Evolutionary conservation across 2,797 vertebrate species (phyloP), one percentile per base, ranked within the genome.

Genomic region (Chiroxiphia lanceolata): DNA sequence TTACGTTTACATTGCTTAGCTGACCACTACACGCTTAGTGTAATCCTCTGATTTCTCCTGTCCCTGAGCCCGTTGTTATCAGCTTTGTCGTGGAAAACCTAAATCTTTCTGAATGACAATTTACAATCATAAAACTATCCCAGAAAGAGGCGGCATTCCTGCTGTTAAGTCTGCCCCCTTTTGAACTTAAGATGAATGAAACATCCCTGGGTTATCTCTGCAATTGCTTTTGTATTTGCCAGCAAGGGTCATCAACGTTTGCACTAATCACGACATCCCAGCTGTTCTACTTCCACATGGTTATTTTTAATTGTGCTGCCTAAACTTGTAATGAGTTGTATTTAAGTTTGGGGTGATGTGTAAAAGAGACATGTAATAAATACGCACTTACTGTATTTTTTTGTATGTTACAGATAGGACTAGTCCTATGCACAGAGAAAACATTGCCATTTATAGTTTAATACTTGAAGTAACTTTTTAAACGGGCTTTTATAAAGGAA

Each of bases 391-490:
- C 11, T 97, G 64, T 95, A 91, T 93, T 97, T 96, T 96, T 96
- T 97, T 97, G 40, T 94, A 96, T 75, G 93, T 92, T 96, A 90
- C 89, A 93, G 83, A 92, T 92, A 91, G 97, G 91, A 95, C 53
- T 93, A 45, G 89, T 94, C 95, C 90, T 95, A 95, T 95, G 95
- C 95, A 94, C 94, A 97, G 93, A 97, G 87, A 96, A 97, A 96
- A 97, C 3, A 40, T 95, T 96, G 95, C 96, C 93, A 96, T 96
- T 95, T 95, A 94, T 91, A 89, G 84, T 97, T 97, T 94, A 96
- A 95, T 97, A 97, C 95, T 98, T 97, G 96, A 97, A 96, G 82
- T 92, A 94, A 95, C 93, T 97, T 97, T 97, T 97, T 97, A 51
- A 97, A 96, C 21, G 79, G 95, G 95, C 94, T 98, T 98, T 98